Evolutionary conservation across 2,888 invertebrate species (phyloP), one percentile per base, ranked within the genome.

Genomic region (Reticulitermes lucifugus): DNA sequence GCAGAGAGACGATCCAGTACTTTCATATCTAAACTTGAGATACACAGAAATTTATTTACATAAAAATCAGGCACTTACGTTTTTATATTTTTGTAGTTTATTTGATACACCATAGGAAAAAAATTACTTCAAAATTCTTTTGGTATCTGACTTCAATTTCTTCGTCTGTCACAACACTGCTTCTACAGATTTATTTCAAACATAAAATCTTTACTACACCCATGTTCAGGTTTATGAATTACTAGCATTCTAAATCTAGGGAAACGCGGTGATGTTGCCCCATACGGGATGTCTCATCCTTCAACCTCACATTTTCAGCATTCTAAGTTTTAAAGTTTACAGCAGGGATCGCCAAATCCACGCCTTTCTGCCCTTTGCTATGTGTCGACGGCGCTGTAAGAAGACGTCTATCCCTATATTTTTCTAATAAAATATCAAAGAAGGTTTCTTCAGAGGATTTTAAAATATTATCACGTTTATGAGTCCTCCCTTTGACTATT

Each of bases 161-260:
- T 65, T 65, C 18, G 18, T 55, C 12, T 65, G n/a, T n/a, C 12
- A n/a, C 65, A n/a, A 5, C 65, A 65, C 12, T 65, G 5, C n/a
- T n/a, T n/a, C 3, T n/a, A 0, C n/a, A 25, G 73, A 73, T 73
- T 73, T 73, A 73, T 73, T 41, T 21, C 14, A n/a, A 77, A n/a
- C 12, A 46, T 77, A 77, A 77, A 77, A 77, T 46, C 77, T 77
- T 77, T 77, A 77, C 46, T 77, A 10, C 46, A 46, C 22, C n/a
- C 51, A 46, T 77, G 77, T n/a, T 46, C n/a, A 77, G 77, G 46
- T 77, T 81, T 81, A 81, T 81, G 81, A 81, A 81, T 65, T 81
- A 81, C 81, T 46, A 29, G 35, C 41, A 22, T 43, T 70, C 46
- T 43, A 70, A 70, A 81, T 35, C 35, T 2, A 35, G 35, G 35